phyloP scores from a whole-genome alignment of 2,888 invertebrate genomes.

The Cataglyphis altisquamis region DNA sequence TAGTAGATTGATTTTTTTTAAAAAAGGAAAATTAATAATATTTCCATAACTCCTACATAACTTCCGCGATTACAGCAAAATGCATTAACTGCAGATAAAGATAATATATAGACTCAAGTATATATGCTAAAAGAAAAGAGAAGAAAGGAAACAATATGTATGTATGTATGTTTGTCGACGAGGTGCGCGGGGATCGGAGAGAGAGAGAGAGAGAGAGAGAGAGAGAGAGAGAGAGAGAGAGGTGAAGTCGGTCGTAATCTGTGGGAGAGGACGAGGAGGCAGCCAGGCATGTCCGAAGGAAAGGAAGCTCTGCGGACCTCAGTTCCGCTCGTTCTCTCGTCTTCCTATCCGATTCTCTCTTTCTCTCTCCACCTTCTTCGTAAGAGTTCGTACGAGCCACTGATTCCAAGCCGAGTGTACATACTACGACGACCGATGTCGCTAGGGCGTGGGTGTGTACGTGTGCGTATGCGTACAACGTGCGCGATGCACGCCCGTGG shows the following conservation, averaged over 20 bases:
- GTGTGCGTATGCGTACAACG: conserved; percentile 8
- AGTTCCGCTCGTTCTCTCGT: conserved; percentile 86
- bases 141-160: conserved; percentile 41
- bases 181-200: conserved; percentile 32
- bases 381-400: conserved; percentile 51
- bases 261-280: conserved; percentile 85
- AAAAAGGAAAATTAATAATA: background rate
- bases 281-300: conserved; percentile 84
- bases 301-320: conserved; percentile 86
- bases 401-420: conserved; percentile 44
- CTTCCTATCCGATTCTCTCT: conserved; percentile 76
- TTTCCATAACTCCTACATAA: background rate
- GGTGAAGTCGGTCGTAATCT: conserved; percentile 76
- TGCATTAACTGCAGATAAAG: background rate
- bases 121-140: background rate
- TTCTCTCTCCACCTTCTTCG: conserved; percentile 14
- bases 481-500: conserved; percentile 5
- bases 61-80: background rate
- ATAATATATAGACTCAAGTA: conserved; percentile 6
- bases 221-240: conserved; percentile 62
- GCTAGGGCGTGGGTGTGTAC: conserved; percentile 23
- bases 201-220: conserved; percentile 61
- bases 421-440: conserved; percentile 25
- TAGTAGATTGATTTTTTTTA: background rate
- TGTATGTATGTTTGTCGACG: conserved; percentile 37